Evolutionary conservation across 2,888 invertebrate species (phyloP), one percentile per base, ranked within the genome.

Genomic region (Aleiodes testaceus): DNA sequence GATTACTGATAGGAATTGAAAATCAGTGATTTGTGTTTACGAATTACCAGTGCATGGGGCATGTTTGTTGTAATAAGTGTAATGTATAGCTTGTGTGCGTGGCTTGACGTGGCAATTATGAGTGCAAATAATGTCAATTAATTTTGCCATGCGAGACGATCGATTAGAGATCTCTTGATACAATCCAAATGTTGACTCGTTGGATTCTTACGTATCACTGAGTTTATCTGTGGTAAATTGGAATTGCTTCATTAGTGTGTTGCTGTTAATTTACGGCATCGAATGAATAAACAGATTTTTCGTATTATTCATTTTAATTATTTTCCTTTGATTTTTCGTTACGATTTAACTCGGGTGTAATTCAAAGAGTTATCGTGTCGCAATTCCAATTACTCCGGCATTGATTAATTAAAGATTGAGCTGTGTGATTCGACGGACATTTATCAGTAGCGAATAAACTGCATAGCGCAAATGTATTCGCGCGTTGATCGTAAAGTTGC

Each of bases 321-420:
- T 52, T 52, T 16, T 36, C 14, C 26, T 14, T 55, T 30, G 30
- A 6, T 30, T 59, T 36, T 16, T 16, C 26, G 18, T 59, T 59
- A 18, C 42, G 9, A 59, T 59, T 59, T 4, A 16, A 36, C 11
- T 14, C 26, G 20, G 14, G 9, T 14, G 14, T 30, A 30, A 59
- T 36, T 36, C n/a, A n/a, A 16, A 18, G 36, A 65, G 52, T 64
- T 67, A 74, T 72, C 72, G 70, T 50, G 66, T 74, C 65, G 76
- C 72, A 75, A 77, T 77, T 74, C 9, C 36, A 36, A 36, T 36
- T 36, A 36, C 36, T 5, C 63, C 63, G 66, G 69, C 61, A 74
- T 74, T 74, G 75, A 75, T 75, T 72, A 72, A 70, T 70, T 68
- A 22, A 63, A 70, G 66, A 75, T 75, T 72, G 71, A 73, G 50